Evolutionary conservation across 2,113 vertebrate genomes (phyloP), one percentile per base, ranked within the genome.

Genomic region (Gasterosteus aculeatus): DNA sequence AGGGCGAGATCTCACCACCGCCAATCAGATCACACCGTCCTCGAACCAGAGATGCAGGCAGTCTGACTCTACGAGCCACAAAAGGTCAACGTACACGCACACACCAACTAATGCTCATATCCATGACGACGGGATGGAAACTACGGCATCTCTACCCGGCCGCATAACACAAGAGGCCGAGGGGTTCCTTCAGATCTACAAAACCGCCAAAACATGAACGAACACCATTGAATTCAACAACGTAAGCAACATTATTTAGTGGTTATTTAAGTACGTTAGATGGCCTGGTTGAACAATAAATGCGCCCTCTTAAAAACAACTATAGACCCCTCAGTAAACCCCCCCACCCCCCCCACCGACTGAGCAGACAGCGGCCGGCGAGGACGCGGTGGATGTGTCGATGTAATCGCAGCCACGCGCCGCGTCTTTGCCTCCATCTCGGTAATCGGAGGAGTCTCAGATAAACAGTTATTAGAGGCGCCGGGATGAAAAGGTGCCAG

Each of bases 21-120:
- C 19, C 88, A 83, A 91, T 89, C 78, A 66, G 83, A 88, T 88
- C 81, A 81, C 56, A 31, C 42, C 18, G 51, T 22, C 11, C 53
- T 77, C 78, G 88, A 84, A 87, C 82, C 75, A 66, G 66, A n/a
- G n/a, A n/a, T n/a, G n/a, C n/a, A n/a, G n/a, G n/a, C n/a, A n/a
- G n/a, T 58, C 44, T 57, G 70, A 69, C 64, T 35, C 67, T 47
- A 53, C 33, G 51, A 41, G 54, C n/a, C 51, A 14, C 62, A 63
- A 3, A 74, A n/a, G 33, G 19, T 38, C n/a, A 68, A 51, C 10
- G n/a, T n/a, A n/a, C n/a, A 9, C 10, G 29, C 60, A 66, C 54
- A 74, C 29, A 46, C 66, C 10, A 42, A 42, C 41, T 3, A 3
- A 33, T 33, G 33, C 33, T 33, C 12, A 7, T 41, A 35, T 19